phyloP scores from a whole-genome alignment of 1,140 invertebrate genomes.

The Chrysoperla carnea region DNA sequence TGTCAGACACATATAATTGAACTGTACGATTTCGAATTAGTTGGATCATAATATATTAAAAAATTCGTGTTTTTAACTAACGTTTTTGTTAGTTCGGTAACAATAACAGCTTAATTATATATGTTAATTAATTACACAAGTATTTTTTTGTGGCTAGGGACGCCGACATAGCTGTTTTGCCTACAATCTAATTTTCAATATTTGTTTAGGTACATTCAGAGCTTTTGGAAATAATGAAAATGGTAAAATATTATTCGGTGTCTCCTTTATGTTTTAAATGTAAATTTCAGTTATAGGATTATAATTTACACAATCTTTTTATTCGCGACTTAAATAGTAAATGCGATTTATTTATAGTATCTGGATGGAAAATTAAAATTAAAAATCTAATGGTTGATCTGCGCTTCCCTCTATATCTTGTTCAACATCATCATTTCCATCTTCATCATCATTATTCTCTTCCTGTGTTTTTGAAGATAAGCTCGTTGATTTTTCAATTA shows the following conservation, averaged over 20 bases:
- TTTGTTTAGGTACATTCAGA: not conserved
- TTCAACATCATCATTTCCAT: conserved; percentile 43
- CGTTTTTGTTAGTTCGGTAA: too few species aligned
- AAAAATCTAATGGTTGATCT: conserved; percentile 60
- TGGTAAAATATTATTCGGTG: not conserved
- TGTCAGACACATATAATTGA: too few species aligned
- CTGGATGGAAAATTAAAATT: conserved; percentile 18
- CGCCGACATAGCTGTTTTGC: too few species aligned
- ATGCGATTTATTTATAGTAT: not conserved
- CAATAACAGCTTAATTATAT: too few species aligned
- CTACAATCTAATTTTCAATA: too few species aligned
- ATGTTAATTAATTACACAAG: too few species aligned
- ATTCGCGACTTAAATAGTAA: not conserved
- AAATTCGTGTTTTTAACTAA: too few species aligned
- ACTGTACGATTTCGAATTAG: too few species aligned
- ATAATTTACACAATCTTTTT: too few species aligned
- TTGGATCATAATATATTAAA: too few species aligned
- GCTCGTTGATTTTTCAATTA: conserved; percentile 7
- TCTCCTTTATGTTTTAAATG: not conserved
- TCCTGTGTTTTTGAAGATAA: not conserved
- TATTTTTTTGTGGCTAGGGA: too few species aligned
- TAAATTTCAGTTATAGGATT: too few species aligned
- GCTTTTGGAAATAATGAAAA: not conserved
- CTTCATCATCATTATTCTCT: conserved; percentile 40
- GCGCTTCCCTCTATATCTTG: conserved; percentile 58